A percentile compares a stretch with the other conserved stretches of the same genome.
These are phyloP conservation scores for Enteromius treurensis DNA, from an alignment of 2,797 vertebrate genomes.

Conservation along the genomic window DNA sequence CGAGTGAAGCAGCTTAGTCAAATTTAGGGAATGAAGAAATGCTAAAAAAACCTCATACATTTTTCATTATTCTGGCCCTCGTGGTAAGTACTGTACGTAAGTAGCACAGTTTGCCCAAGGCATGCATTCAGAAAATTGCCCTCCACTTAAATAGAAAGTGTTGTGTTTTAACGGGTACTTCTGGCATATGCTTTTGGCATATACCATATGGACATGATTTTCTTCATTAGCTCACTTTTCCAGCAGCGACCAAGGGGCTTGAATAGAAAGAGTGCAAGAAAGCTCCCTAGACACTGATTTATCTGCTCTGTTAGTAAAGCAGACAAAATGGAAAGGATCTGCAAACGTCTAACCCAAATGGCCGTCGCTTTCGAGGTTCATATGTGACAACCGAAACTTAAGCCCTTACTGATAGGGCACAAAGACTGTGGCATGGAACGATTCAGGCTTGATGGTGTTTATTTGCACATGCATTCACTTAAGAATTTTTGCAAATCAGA, in stretches of 20 bases:
- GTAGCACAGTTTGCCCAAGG: conserved; percentile 12
- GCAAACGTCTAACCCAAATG: not conserved
- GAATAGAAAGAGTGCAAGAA: conserved; percentile 50
- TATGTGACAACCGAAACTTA: not conserved
- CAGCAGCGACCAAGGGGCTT: conserved; percentile 57
- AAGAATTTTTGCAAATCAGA: not conserved
- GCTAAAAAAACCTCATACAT: conserved; percentile 10
- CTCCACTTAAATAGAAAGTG: conserved; percentile 19
- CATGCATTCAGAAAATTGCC: conserved; percentile 21
- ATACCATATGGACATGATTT: conserved; percentile 78
- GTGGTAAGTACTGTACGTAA: conserved; percentile 9
- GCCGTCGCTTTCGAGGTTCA: not conserved
- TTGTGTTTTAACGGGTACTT: conserved; percentile 36
- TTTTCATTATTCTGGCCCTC: conserved; percentile 19
- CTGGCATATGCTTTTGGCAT: conserved; percentile 58
- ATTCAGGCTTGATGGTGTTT: not conserved
- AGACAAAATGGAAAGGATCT: conserved; percentile 27
- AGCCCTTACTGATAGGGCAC: conserved; percentile 23
- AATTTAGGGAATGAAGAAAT: conserved; percentile 5
- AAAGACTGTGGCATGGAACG: not conserved
- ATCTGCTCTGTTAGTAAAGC: conserved; percentile 15
- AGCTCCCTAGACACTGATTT: conserved; percentile 36
- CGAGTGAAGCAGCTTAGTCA: not conserved
- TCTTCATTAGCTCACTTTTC: conserved; percentile 69
- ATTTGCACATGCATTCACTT: not conserved